These are phyloP conservation scores for Macaca nemestrina DNA, from an alignment of 2,113 vertebrate genomes.

Conservation along the genomic window DNA sequence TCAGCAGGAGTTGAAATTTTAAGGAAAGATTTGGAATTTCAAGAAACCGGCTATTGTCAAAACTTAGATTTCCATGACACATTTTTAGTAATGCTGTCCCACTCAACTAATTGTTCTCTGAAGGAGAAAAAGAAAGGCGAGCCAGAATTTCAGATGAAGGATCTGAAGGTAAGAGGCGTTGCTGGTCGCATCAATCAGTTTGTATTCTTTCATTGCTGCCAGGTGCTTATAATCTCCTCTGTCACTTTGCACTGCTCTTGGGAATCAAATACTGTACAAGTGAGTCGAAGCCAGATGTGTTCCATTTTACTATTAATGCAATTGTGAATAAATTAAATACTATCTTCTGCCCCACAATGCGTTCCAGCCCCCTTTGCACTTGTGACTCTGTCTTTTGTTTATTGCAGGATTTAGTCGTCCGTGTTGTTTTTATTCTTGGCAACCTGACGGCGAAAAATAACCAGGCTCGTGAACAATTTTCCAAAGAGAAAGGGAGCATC, in stretches of 20 bases:
- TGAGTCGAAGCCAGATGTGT: conserved; percentile 37
- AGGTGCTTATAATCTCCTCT: conserved; percentile 51
- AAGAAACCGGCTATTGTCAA: neutral
- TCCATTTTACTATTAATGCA: conserved; percentile 47
- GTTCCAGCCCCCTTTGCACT: neutral
- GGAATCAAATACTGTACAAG: neutral
- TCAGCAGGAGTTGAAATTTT: neutral
- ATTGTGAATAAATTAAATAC: conserved; percentile 44
- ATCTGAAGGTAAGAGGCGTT: conserved; percentile 17
- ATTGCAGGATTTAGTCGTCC: conserved; percentile 92
- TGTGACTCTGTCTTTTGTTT: conserved; percentile 65
- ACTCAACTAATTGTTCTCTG: neutral
- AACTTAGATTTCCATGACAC: neutral
- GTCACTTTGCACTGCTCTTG: conserved; percentile 10
- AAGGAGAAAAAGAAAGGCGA: neutral
- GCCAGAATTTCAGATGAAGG: conserved; percentile 21
- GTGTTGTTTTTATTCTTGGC: conserved; percentile 93
- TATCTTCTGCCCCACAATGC: neutral
- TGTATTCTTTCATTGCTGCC: neutral
- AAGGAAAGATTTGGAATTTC: neutral
- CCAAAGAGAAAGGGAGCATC: conserved; percentile 83
- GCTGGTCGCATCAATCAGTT: neutral
- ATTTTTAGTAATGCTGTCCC: neutral
- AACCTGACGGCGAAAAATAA: conserved; percentile 92
- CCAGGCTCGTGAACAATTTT: conserved; percentile 87